Base-by-base conservation (phyloP, 2,888 invertebrate species). In the Amitus sp. region DNA sequence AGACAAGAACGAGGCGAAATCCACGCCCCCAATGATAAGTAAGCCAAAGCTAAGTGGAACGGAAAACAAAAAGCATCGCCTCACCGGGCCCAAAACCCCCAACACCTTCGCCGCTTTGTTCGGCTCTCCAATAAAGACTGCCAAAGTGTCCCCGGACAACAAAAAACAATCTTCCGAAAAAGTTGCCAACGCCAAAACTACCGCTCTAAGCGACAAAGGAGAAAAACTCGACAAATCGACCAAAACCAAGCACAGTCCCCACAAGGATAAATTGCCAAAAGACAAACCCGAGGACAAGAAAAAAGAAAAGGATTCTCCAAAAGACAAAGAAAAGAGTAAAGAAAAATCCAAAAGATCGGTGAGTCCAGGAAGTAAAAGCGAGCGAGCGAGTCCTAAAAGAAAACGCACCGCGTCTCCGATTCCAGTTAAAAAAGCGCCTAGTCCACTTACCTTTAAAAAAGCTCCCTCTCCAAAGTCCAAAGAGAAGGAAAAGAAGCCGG, bases 101-200 rank as follows among this genome's bases (percentile, higher is more conserved):
- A 87, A 87, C 73, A 87, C 89, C 62, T 95, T 95, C 82, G 89
- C 89, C 46, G 90, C 89, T 71, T 83, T 95, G 39, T 95, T 95
- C 84, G 95, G 95, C 0, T 86, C 90, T 17, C 93, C 94, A 0
- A 90, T 95, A 69, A 93, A 93, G 77, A 89, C 89, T 30, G 84
- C 88, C 2, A 92, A 90, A 83, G 84, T 87, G 27, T 88, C 89
- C 5, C 88, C 89, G 10, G 90, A 90, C 64, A 86, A 86, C 20
- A 88, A 88, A 70, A 90, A 88, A 76, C 47, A 66, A 6, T 76
- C 78, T 49, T 53, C 64, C 0, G 79, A 81, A 0, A 81, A 79
- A 63, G 47, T 66, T 5, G 82, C 82, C 27, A 82, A 77, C 51
- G 70, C 75, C 34, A 76, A 78, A 42, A 76, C 81, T 43, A 69